These are phyloP conservation scores for Pseudoatta argentina DNA, from an alignment of 1,140 invertebrate species.

Conservation along the genomic window DNA sequence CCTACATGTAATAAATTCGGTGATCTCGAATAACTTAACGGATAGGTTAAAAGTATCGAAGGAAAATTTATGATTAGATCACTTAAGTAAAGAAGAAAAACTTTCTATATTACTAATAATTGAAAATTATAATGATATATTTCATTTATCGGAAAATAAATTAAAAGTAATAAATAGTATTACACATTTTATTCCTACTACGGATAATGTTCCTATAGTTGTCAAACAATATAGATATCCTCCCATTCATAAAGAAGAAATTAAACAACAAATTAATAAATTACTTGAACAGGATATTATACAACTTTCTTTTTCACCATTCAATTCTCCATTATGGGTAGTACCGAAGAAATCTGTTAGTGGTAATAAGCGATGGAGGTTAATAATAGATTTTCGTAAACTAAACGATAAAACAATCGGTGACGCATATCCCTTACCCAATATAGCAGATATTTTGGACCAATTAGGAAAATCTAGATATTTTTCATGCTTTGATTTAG, in stretches of 20 bases:
- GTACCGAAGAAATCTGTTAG: background rate
- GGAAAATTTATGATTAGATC: no score
- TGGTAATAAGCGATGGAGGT: background rate
- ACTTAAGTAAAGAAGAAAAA: no score
- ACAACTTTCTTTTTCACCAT: background rate
- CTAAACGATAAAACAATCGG: background rate
- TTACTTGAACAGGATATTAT: background rate
- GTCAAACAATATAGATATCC: background rate
- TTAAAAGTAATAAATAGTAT: no score
- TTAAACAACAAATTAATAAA: background rate
- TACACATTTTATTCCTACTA: background rate
- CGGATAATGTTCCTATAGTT: background rate
- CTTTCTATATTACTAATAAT: no score
- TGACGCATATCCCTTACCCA: background rate
- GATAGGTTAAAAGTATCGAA: no score
- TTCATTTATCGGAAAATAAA: no score
- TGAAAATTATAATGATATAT: no score
- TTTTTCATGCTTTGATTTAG: slow-evolving; percentile 1
- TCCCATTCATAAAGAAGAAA: background rate
- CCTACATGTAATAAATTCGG: no score
- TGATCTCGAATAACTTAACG: no score
- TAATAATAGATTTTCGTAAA: background rate
- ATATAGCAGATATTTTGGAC: background rate
- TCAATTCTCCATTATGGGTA: background rate
- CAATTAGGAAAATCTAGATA: background rate